phyloP scores from a whole-genome alignment of 2,113 vertebrate species.

The Psammodynastes pulverulentus region DNA sequence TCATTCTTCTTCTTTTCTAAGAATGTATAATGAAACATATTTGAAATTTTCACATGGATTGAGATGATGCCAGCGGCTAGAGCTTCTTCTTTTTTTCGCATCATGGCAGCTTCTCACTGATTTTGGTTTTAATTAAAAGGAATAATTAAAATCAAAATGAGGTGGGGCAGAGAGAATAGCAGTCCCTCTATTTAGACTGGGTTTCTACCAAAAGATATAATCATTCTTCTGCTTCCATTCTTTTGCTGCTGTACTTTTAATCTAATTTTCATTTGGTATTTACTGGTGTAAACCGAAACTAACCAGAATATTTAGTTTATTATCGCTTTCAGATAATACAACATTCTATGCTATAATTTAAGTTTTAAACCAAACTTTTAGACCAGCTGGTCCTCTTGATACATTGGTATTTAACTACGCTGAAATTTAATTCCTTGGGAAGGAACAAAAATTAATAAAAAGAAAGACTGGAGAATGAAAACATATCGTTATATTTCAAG shows the following conservation, averaged over 20 bases:
- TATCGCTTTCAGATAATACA: not conserved
- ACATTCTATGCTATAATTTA: not conserved
- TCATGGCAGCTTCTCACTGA: not conserved
- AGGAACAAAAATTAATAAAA: not conserved
- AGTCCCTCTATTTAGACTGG: not conserved
- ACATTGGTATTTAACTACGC: not conserved
- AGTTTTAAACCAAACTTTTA: not conserved
- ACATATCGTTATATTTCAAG: not conserved
- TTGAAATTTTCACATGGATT: not conserved
- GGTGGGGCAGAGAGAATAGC: not conserved
- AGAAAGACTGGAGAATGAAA: not conserved
- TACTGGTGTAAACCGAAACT: not conserved
- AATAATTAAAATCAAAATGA: not conserved
- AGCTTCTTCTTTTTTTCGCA: accelerated
- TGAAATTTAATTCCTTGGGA: not conserved
- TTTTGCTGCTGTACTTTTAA: not conserved
- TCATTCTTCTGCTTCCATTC: not conserved
- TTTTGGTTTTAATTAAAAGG: not conserved
- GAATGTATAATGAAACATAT: not conserved
- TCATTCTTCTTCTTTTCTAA: not conserved
- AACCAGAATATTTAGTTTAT: not conserved
- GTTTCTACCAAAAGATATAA: not conserved
- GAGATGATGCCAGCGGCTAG: not conserved
- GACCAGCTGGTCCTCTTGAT: not conserved
- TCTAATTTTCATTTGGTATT: not conserved